Percentiles rank a stretch among this genome's conserved stretches.
Evolutionary conservation across 92 coral and sea anemone genomes (phyloP).

Genomic region (Parazoanthus atlanticus): DNA sequence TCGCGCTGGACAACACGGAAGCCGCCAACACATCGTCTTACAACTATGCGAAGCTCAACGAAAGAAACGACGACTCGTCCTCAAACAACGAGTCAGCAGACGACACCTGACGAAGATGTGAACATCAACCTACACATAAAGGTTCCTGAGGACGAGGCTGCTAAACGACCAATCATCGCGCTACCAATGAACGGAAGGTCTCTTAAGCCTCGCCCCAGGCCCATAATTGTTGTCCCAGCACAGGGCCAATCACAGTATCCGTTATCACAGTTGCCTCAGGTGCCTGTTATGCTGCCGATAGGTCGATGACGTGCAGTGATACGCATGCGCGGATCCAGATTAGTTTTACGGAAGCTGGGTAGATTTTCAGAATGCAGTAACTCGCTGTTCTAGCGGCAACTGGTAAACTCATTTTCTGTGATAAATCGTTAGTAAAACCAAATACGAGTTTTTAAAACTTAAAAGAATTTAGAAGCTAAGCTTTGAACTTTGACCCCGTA

Average conservation of each 20-base stretch:
- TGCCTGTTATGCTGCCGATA: not conserved
- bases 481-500: not conserved
- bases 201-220: slow-evolving; percentile 7
- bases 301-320: not conserved
- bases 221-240: slow-evolving; percentile 8
- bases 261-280: not conserved
- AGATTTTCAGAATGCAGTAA: too few species aligned
- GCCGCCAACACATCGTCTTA: not conserved
- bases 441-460: too few species aligned
- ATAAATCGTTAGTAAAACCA: not conserved
- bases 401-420: not conserved
- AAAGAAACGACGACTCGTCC: not conserved
- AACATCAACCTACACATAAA: slow-evolving; percentile 42
- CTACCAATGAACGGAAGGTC: not conserved
- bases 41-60: not conserved
- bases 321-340: not conserved
- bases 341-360: not conserved
- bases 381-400: not conserved
- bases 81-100: slow-evolving; percentile 1
- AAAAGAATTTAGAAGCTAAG: too few species aligned
- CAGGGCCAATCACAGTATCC: slow-evolving; percentile 4
- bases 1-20: not conserved
- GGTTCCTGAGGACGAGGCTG: slow-evolving; percentile 29
- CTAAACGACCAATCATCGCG: slow-evolving; percentile 22
- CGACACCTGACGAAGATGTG: slow-evolving; percentile 29